These are phyloP conservation scores for Magallana angulata DNA, from an alignment of 1,140 invertebrate genomes.

Conservation along the genomic window DNA sequence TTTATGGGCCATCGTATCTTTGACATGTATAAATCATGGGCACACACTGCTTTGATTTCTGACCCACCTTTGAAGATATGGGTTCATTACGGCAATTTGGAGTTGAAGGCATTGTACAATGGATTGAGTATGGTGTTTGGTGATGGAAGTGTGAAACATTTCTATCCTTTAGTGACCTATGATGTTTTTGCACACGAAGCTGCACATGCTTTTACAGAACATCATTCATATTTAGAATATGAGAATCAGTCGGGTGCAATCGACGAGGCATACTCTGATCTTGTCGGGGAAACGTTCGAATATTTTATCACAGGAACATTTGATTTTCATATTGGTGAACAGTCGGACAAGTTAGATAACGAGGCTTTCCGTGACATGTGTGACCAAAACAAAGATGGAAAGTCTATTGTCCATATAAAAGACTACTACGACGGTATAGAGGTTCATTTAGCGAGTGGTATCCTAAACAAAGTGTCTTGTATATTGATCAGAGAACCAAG, in stretches of 20 bases:
- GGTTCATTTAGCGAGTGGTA: slow-evolving; percentile 61
- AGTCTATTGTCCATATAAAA: slow-evolving; percentile 58
- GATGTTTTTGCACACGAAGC: slow-evolving; percentile 66
- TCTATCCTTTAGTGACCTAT: slow-evolving; percentile 52
- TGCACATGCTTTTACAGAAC: slow-evolving; percentile 63
- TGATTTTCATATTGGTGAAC: slow-evolving; percentile 39
- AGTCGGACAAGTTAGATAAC: neutral
- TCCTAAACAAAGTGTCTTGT: slow-evolving; percentile 63
- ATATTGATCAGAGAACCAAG: slow-evolving; percentile 38
- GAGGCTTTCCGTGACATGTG: slow-evolving; percentile 36
- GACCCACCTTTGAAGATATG: slow-evolving; percentile 49
- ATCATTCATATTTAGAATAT: slow-evolving; percentile 61
- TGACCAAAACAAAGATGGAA: slow-evolving; percentile 38
- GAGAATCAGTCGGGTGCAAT: slow-evolving; percentile 62
- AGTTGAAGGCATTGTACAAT: slow-evolving; percentile 55
- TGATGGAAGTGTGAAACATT: slow-evolving; percentile 55
- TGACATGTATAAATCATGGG: slow-evolving; percentile 62
- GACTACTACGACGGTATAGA: slow-evolving; percentile 55
- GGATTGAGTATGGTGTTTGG: slow-evolving; percentile 51
- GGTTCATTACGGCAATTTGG: slow-evolving; percentile 63
- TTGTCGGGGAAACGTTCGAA: slow-evolving; percentile 65
- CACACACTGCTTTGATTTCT: slow-evolving; percentile 36
- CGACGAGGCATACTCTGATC: slow-evolving; percentile 68
- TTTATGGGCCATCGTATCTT: slow-evolving; percentile 53
- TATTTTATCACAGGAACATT: slow-evolving; percentile 35